A percentile compares a stretch with the other conserved stretches of the same genome.
These are phyloP conservation scores for Molothrus ater DNA, from an alignment of 2,797 vertebrate genomes.

Conservation along the genomic window DNA sequence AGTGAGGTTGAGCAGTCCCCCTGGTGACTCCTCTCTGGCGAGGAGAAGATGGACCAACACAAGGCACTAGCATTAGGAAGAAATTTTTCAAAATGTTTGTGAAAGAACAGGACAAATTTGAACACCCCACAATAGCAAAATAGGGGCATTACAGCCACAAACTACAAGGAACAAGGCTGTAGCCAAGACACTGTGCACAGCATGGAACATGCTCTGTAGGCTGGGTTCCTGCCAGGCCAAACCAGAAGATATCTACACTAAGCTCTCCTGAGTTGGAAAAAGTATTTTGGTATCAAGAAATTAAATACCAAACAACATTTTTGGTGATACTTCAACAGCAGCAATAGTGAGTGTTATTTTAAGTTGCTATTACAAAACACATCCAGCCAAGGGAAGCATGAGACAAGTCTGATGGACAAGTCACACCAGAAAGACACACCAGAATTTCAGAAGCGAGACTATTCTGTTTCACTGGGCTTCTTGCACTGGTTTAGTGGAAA, in stretches of 20 bases:
- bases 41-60: not conserved
- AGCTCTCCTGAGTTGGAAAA: not conserved
- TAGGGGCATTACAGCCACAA: not conserved
- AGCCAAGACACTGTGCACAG: not conserved
- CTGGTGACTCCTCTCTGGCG: not conserved
- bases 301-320: not conserved
- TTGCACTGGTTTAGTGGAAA: not conserved
- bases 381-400: not conserved
- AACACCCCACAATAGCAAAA: not conserved
- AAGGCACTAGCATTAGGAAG: not conserved
- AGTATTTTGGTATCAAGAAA: not conserved
- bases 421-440: not conserved
- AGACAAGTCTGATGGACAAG: not conserved
- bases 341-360: not conserved
- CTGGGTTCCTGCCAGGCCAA: not conserved
- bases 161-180: not conserved
- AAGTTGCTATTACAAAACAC: not conserved
- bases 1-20: rapidly evolving
- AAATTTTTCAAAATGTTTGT: not conserved
- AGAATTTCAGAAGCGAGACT: not conserved
- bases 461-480: not conserved
- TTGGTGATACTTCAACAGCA: not conserved
- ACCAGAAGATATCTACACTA: not conserved
- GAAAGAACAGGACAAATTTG: not conserved
- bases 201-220: not conserved